Percentiles rank a stretch among this genome's conserved stretches.
Evolutionary conservation across 2,797 vertebrate species (phyloP).

Genomic region (Chiloscyllium punctatum): DNA sequence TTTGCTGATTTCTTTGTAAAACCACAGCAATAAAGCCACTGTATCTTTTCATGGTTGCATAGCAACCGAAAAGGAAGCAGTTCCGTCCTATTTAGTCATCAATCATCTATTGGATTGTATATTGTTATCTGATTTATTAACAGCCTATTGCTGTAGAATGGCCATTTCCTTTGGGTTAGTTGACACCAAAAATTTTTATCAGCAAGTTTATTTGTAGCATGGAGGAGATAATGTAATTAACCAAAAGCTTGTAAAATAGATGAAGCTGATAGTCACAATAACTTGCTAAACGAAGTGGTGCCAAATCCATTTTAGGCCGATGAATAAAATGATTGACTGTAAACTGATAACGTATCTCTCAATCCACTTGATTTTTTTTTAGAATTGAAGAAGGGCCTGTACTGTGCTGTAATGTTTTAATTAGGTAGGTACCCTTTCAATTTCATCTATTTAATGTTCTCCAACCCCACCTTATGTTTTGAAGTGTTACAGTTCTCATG

Average conservation of each 20-base stretch:
- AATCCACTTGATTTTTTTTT: neutral
- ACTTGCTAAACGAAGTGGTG: neutral
- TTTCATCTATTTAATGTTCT: neutral
- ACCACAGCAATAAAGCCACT: neutral
- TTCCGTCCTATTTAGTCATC: neutral
- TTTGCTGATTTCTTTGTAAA: neutral
- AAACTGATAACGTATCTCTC: neutral
- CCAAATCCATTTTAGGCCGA: neutral
- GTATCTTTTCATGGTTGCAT: neutral
- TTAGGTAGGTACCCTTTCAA: neutral
- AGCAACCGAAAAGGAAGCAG: neutral
- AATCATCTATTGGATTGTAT: neutral
- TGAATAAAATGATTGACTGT: neutral
- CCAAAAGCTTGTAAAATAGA: neutral
- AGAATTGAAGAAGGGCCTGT: neutral
- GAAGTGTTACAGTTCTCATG: neutral
- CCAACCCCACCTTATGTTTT: neutral
- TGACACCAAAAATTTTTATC: neutral
- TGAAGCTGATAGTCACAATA: neutral
- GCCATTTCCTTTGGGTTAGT: neutral
- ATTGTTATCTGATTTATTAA: constrained; percentile 15
- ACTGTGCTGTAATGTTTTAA: no score
- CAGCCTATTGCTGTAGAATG: neutral
- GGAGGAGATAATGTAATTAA: neutral
- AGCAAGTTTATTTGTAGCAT: neutral